Evolutionary conservation across 2,888 invertebrate species (phyloP), one percentile per base, ranked within the genome.

Genomic region (Hypena proboscidalis): DNA sequence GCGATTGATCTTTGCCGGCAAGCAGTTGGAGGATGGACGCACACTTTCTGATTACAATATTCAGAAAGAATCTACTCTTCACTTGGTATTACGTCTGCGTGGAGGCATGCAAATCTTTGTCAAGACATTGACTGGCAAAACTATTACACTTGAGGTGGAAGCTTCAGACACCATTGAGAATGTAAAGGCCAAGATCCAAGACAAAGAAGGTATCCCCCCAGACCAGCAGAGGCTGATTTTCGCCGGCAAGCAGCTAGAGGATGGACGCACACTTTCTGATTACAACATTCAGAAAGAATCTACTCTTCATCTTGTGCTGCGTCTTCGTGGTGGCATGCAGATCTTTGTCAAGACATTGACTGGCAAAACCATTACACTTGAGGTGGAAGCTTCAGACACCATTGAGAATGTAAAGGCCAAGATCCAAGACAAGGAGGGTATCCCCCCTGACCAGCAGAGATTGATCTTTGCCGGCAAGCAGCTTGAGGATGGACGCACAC

Each of bases 51-150:
- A 79, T 34, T 79, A 79, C 26, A 79, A 79, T 5, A 79, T 78
- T 0, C 78, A 78, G 1, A 78, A 78, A 0, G 78, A 78, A 4
- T 78, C 78, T 0, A 78, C 78, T 0, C 67, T 79, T 0, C 78
- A 79, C 2, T 13, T 77, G 2, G 77, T 78, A 0, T 4, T 78
- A 2, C 76, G 77, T 62, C 73, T 78, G 0, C 62, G 77, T 3
- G 77, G 77, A 17, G 77, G 77, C 2, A 77, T 77, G 77, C 77
- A 77, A 25, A 77, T 77, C 1, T 77, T 77, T 4, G 77, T 77
- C 0, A 77, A 77, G 27, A 77, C 76, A 0, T 33, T 76, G 0
- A 76, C 76, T 1, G 76, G 76, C 0, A 76, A 76, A 4, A 76
- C 76, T 0, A 76, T 76, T 0, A 76, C 76, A 0, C 23, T 76